Percentiles rank a stretch among this genome's conserved stretches.
Evolutionary conservation across 1,140 invertebrate genomes (phyloP).

Genomic region (Grapholita molesta): DNA sequence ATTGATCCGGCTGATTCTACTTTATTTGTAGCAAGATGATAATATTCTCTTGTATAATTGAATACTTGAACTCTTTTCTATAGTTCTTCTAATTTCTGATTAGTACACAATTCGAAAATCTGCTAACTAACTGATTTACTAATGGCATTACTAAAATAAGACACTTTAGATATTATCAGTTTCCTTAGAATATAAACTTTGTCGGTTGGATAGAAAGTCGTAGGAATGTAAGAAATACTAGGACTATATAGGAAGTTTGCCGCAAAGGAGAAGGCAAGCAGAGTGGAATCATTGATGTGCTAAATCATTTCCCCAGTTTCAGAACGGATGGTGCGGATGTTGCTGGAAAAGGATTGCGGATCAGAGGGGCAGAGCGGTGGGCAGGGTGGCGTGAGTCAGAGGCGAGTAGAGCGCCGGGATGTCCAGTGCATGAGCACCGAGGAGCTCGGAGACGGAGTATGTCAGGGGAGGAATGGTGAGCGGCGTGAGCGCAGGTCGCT

Average conservation of each 20-base stretch:
- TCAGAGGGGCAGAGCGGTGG: conserved; percentile 82
- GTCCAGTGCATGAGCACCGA: conserved; percentile 70
- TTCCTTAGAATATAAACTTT: conserved; percentile 54
- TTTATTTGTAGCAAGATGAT: conserved; percentile 48
- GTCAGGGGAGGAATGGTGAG: conserved; percentile 59
- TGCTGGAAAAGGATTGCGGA: conserved; percentile 77
- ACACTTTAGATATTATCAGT: conserved; percentile 73
- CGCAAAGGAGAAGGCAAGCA: neutral
- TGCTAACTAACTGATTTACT: conserved; percentile 69
- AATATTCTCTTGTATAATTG: conserved; percentile 44
- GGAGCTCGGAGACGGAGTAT: conserved; percentile 73
- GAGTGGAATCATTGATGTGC: neutral
- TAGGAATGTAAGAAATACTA: conserved; percentile 65
- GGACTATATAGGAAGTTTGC: conserved; percentile 47
- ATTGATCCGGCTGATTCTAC: conserved; percentile 61
- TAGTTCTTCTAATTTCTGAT: conserved; percentile 58
- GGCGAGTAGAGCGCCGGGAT: conserved; percentile 69
- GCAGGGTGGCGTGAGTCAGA: conserved; percentile 61
- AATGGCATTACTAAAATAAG: conserved; percentile 75
- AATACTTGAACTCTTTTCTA: conserved; percentile 58
- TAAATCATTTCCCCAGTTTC: conserved; percentile 19
- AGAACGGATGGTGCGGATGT: conserved; percentile 73
- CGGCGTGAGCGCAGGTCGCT: conserved; percentile 65
- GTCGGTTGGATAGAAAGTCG: conserved; percentile 43
- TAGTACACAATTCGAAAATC: conserved; percentile 70